Evolutionary conservation across 2,113 vertebrate genomes (phyloP).

Genomic region (Phylloscopus whistleri): DNA sequence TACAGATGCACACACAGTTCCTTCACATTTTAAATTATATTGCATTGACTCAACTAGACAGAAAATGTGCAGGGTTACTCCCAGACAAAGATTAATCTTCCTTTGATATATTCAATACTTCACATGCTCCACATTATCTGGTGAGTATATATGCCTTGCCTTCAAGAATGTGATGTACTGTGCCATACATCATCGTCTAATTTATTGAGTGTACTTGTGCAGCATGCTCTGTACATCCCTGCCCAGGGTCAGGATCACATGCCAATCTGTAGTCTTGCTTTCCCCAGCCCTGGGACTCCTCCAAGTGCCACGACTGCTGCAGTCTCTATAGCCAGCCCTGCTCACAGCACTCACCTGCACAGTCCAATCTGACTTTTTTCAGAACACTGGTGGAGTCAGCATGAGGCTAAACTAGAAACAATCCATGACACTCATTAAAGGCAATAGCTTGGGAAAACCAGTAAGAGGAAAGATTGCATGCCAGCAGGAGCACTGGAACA

Average conservation of each 20-base stretch:
- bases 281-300: background rate
- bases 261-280: background rate
- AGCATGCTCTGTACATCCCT: background rate
- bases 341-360: background rate
- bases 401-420: background rate
- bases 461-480: background rate
- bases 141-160: slow-evolving; percentile 61
- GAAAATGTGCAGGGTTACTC: slow-evolving; percentile 15
- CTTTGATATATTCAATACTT: slow-evolving; percentile 63
- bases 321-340: background rate
- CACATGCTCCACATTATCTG: slow-evolving; percentile 55
- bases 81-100: slow-evolving; percentile 58
- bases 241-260: slow-evolving; percentile 21
- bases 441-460: background rate
- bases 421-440: background rate
- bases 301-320: background rate
- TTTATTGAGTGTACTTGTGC: slow-evolving; percentile 53
- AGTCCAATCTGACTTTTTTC: background rate
- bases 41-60: slow-evolving; percentile 23
- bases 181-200: slow-evolving; percentile 45
- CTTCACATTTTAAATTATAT: background rate
- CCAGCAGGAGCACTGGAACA: background rate
- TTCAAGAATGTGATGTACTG: slow-evolving; percentile 58
- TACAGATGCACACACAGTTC: background rate
- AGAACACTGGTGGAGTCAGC: background rate